Evolutionary conservation across 2,797 vertebrate species (phyloP).

Genomic region (Phylloscopus collybita): DNA sequence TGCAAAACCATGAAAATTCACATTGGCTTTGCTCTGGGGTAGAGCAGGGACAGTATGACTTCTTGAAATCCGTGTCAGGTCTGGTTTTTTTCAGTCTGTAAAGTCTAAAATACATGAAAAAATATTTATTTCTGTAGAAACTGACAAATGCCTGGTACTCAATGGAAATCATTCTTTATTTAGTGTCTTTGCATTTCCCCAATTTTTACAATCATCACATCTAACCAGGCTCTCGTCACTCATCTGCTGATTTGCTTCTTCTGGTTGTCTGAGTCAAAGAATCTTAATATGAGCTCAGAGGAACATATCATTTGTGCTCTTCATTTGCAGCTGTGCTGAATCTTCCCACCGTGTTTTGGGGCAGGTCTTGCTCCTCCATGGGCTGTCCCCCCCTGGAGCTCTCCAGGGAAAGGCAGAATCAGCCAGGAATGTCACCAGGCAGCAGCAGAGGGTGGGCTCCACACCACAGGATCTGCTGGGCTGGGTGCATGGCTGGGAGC

Average conservation of each 20-base stretch:
- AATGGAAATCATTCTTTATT: not conserved
- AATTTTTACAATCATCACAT: not conserved
- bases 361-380: not conserved
- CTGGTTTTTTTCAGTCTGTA: not conserved
- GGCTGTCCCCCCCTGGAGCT: not conserved
- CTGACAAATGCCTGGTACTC: not conserved
- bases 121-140: not conserved
- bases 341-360: not conserved
- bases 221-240: not conserved
- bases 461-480: fast-evolving
- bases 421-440: not conserved
- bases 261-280: not conserved
- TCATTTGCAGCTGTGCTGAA: not conserved
- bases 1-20: not conserved
- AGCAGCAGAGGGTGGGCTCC: not conserved
- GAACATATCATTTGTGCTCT: not conserved
- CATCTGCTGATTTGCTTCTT: not conserved
- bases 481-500: not conserved
- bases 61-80: not conserved
- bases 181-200: not conserved
- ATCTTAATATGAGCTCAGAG: not conserved
- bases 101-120: not conserved
- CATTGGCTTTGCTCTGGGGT: not conserved
- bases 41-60: not conserved
- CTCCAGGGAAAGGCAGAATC: not conserved